Conservation (phyloP, 1,140 invertebrate species). For the Dufourea novaeangliae region DNA sequence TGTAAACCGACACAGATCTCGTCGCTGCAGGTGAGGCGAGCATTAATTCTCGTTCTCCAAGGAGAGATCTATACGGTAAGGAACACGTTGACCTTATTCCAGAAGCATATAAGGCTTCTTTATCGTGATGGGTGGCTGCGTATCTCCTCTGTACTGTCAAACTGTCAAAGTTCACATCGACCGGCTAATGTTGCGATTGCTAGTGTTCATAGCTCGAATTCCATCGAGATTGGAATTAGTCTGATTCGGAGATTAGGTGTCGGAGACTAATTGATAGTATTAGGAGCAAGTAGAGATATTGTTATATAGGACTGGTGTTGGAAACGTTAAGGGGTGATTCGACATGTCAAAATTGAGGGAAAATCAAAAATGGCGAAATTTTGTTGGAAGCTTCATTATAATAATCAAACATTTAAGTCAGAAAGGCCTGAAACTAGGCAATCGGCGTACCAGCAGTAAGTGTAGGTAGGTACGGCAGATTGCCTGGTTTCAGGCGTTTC, state of each 20-base stretch:
- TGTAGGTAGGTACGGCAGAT: no score
- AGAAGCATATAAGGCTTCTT: not conserved
- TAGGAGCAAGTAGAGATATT: no score
- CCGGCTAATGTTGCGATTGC: not conserved
- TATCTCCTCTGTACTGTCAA: not conserved
- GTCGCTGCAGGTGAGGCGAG: slow-evolving; percentile 5
- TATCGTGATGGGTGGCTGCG: not conserved
- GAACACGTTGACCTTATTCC: not conserved
- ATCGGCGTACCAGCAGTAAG: no score
- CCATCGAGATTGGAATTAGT: not conserved
- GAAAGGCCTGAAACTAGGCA: no score
- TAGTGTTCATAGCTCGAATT: not conserved
- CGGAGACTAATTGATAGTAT: not conserved
- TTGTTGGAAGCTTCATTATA: no score
- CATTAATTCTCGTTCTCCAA: not conserved
- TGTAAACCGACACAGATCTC: slow-evolving; percentile 20
- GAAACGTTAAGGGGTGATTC: no score
- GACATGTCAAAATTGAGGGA: no score
- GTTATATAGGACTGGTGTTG: no score
- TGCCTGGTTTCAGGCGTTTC: no score
- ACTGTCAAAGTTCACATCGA: not conserved
- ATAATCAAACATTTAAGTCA: no score
- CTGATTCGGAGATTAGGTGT: not conserved
- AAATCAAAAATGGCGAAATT: no score
- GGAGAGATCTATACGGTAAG: not conserved